Evolutionary conservation across 1,140 invertebrate species (phyloP).

Genomic region (Drosophila sechellia): DNA sequence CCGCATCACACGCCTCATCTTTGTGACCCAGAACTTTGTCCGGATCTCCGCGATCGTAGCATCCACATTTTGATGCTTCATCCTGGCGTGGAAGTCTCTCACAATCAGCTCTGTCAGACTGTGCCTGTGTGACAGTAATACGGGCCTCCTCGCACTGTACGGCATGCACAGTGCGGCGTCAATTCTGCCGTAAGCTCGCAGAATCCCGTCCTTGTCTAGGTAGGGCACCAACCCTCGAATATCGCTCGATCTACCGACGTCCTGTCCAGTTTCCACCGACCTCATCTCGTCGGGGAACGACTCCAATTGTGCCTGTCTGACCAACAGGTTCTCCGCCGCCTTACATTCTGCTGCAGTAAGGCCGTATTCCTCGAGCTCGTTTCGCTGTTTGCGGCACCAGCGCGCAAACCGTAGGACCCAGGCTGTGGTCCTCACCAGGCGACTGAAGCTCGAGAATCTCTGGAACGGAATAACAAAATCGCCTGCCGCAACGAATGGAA

Average conservation of each 20-base stretch:
- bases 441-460: neutral
- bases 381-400: neutral
- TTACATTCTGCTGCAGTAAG: neutral
- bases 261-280: neutral
- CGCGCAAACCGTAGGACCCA: conserved; percentile 7
- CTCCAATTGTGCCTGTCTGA: conserved; percentile 5
- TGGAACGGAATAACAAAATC: neutral
- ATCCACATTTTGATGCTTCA: conserved; percentile 23
- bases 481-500: conserved; percentile 1
- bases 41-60: conserved; percentile 23
- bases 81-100: neutral
- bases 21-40: conserved; percentile 11
- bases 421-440: neutral
- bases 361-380: neutral
- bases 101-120: conserved; percentile 4
- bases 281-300: conserved; percentile 6
- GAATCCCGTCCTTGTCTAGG: neutral
- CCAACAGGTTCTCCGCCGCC: conserved; percentile 5
- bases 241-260: neutral
- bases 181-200: conserved; percentile 10
- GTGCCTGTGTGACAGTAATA: conserved; percentile 9
- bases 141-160: conserved; percentile 12
- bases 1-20: neutral
- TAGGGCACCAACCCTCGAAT: conserved; percentile 6
- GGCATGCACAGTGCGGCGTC: conserved; percentile 9